Percentiles rank a stretch among this genome's conserved stretches.
Evolutionary conservation across 2,797 vertebrate species (phyloP).

Genomic region (Dermochelys coriacea): DNA sequence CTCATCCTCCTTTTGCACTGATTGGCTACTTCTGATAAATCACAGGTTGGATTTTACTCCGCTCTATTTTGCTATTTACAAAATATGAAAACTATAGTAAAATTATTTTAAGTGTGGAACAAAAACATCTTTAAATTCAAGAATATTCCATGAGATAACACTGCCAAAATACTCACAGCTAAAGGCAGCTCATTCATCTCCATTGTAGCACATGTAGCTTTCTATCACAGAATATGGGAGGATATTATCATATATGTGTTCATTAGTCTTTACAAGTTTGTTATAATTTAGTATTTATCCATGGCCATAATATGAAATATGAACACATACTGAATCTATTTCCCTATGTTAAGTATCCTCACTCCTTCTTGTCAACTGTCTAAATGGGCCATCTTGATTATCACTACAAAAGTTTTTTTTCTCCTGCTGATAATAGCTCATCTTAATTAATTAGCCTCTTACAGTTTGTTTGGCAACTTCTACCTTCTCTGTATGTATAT

Average conservation of each 20-base stretch:
- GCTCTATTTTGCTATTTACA: not conserved
- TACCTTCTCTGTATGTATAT: too few relatives aligned
- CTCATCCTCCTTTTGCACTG: not conserved
- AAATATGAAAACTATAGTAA: not conserved
- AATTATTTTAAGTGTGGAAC: not conserved
- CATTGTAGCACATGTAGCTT: not conserved
- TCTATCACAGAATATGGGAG: not conserved
- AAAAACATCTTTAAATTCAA: not conserved
- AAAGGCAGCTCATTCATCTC: not conserved
- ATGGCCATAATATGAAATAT: not conserved
- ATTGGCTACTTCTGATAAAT: not conserved
- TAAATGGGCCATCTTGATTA: too few relatives aligned
- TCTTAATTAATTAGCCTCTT: too few relatives aligned
- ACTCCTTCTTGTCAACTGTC: too few relatives aligned
- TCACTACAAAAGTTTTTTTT: too few relatives aligned
- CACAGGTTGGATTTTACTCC: not conserved
- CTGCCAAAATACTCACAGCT: not conserved
- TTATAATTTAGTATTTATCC: not conserved
- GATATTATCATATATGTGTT: not conserved
- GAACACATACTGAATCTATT: too few relatives aligned
- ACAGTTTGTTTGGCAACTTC: too few relatives aligned
- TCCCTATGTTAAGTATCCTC: too few relatives aligned
- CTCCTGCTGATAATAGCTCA: too few relatives aligned
- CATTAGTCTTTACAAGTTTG: conserved; percentile 9
- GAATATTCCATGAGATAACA: not conserved